Base-by-base conservation (phyloP, 1,140 invertebrate species). In the Plectrocnemia conspersa region DNA sequence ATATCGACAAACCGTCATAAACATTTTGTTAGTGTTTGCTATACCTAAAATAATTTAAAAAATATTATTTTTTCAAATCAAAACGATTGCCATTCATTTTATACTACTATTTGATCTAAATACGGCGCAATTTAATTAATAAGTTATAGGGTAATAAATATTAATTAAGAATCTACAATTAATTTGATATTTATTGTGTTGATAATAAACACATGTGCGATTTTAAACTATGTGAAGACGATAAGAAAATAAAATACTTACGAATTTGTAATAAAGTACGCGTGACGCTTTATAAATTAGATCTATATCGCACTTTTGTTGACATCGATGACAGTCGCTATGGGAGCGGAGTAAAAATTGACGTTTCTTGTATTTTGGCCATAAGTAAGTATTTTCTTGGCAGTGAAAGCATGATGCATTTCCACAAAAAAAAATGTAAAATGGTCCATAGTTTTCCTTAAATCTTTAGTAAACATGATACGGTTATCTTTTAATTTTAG, bases 361-460 rank as follows among this genome's bases (percentile, higher is more conserved):
- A 9, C 35, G 35, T 9, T 9, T 16, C 7, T 16, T 38, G 5
- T 10, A 9, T 9, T 5, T 71, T 56, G 72, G 68, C 27, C 65
- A 69, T 33, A 68, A 70, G n/a, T n/a, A n/a, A n/a, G n/a, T n/a
- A n/a, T n/a, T n/a, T n/a, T n/a, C n/a, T n/a, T n/a, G n/a, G n/a
- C n/a, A n/a, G n/a, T n/a, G n/a, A n/a, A n/a, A n/a, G n/a, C n/a
- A n/a, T n/a, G n/a, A n/a, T n/a, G n/a, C n/a, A n/a, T n/a, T n/a
- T n/a, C n/a, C n/a, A n/a, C n/a, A n/a, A n/a, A n/a, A n/a, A n/a
- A n/a, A n/a, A n/a, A n/a, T n/a, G n/a, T n/a, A n/a, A n/a, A n/a
- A n/a, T n/a, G n/a, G n/a, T n/a, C n/a, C n/a, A n/a, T n/a, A n/a
- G n/a, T n/a, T n/a, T n/a, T n/a, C n/a, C n/a, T n/a, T n/a, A n/a